phyloP scores from a whole-genome alignment of 2,797 vertebrate genomes.

The Poeciliopsis gracilis region DNA sequence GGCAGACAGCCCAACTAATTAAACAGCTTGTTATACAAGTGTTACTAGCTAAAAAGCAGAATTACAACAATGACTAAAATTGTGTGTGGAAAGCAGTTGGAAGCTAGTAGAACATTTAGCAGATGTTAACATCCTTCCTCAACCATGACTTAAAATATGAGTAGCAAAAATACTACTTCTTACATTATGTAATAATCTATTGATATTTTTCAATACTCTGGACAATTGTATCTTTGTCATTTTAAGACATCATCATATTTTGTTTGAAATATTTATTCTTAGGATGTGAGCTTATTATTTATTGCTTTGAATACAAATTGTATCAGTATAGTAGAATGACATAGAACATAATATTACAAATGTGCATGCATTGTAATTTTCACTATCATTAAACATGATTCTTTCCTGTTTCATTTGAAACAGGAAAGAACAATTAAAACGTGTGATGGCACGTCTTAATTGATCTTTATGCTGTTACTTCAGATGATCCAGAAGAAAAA shows the following conservation, averaged over 20 bases:
- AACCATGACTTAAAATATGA: background rate
- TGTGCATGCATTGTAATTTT: slow-evolving; percentile 1
- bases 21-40: background rate
- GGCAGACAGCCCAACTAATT: background rate
- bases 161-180: background rate
- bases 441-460: slow-evolving; percentile 50
- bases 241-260: background rate
- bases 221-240: background rate
- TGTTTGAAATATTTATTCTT: background rate
- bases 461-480: slow-evolving; percentile 58
- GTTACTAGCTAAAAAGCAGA: background rate
- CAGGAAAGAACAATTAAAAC: too few relatives aligned
- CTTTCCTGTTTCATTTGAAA: slow-evolving; percentile 21
- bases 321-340: background rate
- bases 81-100: background rate
- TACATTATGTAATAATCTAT: background rate
- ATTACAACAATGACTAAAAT: background rate
- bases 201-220: background rate
- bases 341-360: background rate
- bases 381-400: slow-evolving; percentile 43
- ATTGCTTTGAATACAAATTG: background rate
- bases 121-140: background rate
- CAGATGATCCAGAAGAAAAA: slow-evolving; percentile 26
- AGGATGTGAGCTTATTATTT: background rate
- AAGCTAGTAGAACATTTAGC: background rate